phyloP scores from a whole-genome alignment of 37 sponge, comb jelly and placozoan genomes.

The Halisarca cf. caerulea region DNA sequence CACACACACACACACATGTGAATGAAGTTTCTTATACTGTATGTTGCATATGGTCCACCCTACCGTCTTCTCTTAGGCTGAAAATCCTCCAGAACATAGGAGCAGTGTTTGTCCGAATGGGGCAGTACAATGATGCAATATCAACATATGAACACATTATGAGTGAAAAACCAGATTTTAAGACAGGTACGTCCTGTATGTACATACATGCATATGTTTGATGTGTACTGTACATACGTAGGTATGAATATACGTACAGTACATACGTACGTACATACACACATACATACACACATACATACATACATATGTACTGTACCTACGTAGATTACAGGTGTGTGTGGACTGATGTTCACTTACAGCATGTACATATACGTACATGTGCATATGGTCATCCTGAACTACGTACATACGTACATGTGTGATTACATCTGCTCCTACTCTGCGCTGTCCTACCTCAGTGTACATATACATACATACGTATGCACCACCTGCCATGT shows the following conservation, averaged over 20 bases:
- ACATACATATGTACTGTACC: not conserved
- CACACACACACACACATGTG: too few relatives aligned
- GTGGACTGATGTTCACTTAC: too few relatives aligned
- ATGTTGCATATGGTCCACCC: not conserved
- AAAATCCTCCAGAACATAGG: conserved; percentile 95
- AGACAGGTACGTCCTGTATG: conserved; percentile 59
- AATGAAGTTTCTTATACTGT: too few relatives aligned
- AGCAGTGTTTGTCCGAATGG: conserved; percentile 85
- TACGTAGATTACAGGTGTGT: not conserved
- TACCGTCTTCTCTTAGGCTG: conserved; percentile 40
- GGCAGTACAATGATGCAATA: conserved; percentile 93
- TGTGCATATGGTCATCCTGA: too few relatives aligned
- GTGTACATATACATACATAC: not conserved
- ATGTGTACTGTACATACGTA: not conserved
- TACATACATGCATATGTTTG: not conserved
- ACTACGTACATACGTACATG: conserved; percentile 3
- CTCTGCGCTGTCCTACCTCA: not conserved
- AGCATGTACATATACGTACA: too few relatives aligned
- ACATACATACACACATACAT: not conserved
- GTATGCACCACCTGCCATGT: too few relatives aligned
- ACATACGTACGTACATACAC: not conserved
- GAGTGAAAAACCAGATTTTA: conserved; percentile 78
- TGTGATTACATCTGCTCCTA: not conserved
- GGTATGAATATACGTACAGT: not conserved
- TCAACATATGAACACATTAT: conserved; percentile 91